Conservation (phyloP, 2,113 vertebrate genomes). For the Syngnathoides biaculeatus region DNA sequence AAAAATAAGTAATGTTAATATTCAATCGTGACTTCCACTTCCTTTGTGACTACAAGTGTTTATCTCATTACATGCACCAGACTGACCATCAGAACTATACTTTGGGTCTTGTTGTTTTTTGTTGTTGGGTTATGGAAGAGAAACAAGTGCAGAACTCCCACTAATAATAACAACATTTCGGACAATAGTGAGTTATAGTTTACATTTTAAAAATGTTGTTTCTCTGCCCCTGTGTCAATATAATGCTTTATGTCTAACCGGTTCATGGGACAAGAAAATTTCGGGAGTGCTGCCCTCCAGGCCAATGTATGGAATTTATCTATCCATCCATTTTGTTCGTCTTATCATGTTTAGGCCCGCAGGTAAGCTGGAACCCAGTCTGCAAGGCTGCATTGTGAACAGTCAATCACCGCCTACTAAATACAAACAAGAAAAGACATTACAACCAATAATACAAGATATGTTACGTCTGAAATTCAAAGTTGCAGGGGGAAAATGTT, state of each 20-base stretch:
- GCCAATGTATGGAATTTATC: background rate
- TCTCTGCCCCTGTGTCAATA: background rate
- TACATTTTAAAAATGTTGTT: no score
- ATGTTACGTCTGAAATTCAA: constrained; percentile 32
- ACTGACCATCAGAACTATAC: background rate
- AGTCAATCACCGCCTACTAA: background rate
- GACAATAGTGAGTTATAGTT: no score
- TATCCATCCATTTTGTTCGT: background rate
- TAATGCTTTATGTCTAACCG: background rate
- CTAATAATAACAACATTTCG: no score
- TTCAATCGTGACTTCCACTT: no score
- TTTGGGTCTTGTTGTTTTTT: background rate
- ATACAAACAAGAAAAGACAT: background rate
- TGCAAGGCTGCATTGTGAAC: background rate
- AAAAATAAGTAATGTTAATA: no score
- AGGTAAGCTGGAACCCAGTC: background rate
- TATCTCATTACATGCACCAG: no score
- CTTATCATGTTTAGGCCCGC: background rate
- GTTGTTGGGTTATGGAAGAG: no score
- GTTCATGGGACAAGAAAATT: background rate
- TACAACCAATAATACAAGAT: background rate
- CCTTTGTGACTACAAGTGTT: no score
- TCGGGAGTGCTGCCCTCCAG: background rate
- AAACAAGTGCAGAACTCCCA: no score
- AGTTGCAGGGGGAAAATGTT: background rate